These are phyloP conservation scores for Neocloeon triangulifer DNA, from an alignment of 1,140 invertebrate genomes.

Conservation along the genomic window DNA sequence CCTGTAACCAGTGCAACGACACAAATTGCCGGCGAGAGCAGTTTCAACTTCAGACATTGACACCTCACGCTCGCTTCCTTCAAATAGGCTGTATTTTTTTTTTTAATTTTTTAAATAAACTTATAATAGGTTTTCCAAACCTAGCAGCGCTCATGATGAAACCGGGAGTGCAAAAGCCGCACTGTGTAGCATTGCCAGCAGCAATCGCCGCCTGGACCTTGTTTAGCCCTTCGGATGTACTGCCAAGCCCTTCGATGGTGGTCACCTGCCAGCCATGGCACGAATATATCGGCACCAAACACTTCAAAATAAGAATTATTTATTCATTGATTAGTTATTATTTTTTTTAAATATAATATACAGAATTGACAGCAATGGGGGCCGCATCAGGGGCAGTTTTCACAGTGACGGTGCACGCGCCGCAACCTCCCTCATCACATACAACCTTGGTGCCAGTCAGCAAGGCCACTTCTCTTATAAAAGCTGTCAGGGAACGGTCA, in stretches of 20 bases:
- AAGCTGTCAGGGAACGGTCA: slow-evolving; percentile 40
- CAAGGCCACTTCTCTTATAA: slow-evolving; percentile 35
- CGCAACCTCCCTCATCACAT: slow-evolving; percentile 67
- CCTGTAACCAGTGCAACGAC: slow-evolving; percentile 69
- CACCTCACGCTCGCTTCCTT: no score
- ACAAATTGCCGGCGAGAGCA: slow-evolving; percentile 59
- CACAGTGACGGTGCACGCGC: slow-evolving; percentile 48
- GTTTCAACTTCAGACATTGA: slow-evolving; percentile 49
- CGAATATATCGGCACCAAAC: slow-evolving; percentile 39
- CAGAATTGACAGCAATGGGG: slow-evolving; percentile 48
- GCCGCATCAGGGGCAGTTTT: slow-evolving; percentile 24
- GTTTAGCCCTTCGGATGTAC: slow-evolving; percentile 40
- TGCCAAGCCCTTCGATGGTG: slow-evolving; percentile 57
- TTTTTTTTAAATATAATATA: slow-evolving; percentile 20
- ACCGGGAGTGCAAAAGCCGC: slow-evolving; percentile 60
- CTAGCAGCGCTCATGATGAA: slow-evolving; percentile 74
- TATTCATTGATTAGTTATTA: no score
- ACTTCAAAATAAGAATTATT: slow-evolving; percentile 24
- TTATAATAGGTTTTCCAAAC: slow-evolving; percentile 13
- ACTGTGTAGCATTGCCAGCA: slow-evolving; percentile 51
- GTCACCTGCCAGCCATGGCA: slow-evolving; percentile 52
- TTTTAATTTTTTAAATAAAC: no score
- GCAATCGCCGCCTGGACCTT: slow-evolving; percentile 40
- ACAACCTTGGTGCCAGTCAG: slow-evolving; percentile 56
- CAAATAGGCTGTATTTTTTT: no score